Evolutionary conservation across 92 coral and sea anemone species (phyloP).

Genomic region (Phenganax marumi): DNA sequence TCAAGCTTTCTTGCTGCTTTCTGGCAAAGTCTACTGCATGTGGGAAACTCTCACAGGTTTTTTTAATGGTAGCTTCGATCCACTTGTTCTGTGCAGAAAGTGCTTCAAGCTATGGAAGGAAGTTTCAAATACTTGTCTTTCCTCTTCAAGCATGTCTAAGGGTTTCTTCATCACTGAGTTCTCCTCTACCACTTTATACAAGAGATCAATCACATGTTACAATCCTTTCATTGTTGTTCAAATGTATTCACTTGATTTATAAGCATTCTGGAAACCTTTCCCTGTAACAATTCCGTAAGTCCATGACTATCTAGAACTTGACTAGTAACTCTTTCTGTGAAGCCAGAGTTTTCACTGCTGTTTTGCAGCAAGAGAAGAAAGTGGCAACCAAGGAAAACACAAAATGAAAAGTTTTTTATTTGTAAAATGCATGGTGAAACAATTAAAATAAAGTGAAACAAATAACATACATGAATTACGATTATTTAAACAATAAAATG

Average conservation of each 20-base stretch:
- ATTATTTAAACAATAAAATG: no score
- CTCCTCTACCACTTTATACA: slow-evolving; percentile 25
- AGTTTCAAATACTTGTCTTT: not conserved
- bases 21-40: not conserved
- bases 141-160: slow-evolving; percentile 24
- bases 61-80: slow-evolving; percentile 33
- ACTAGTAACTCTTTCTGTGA: slow-evolving; percentile 6
- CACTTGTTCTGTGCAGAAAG: slow-evolving; percentile 42
- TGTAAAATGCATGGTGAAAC: no score
- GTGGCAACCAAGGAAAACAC: not conserved
- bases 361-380: no score
- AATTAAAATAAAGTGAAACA: no score
- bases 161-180: slow-evolving; percentile 17
- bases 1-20: not conserved
- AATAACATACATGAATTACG: no score
- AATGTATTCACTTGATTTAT: not conserved
- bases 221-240: not conserved
- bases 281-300: slow-evolving; percentile 11
- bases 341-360: slow-evolving; percentile 4
- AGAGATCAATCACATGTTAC: slow-evolving; percentile 7
- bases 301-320: slow-evolving; percentile 1
- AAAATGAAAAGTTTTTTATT: no score
- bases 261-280: slow-evolving; percentile 36
- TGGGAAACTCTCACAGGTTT: not conserved
- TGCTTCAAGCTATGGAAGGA: slow-evolving; percentile 19